Evolutionary conservation across 1,140 invertebrate genomes (phyloP).

Genomic region (Drosophila nikananu): DNA sequence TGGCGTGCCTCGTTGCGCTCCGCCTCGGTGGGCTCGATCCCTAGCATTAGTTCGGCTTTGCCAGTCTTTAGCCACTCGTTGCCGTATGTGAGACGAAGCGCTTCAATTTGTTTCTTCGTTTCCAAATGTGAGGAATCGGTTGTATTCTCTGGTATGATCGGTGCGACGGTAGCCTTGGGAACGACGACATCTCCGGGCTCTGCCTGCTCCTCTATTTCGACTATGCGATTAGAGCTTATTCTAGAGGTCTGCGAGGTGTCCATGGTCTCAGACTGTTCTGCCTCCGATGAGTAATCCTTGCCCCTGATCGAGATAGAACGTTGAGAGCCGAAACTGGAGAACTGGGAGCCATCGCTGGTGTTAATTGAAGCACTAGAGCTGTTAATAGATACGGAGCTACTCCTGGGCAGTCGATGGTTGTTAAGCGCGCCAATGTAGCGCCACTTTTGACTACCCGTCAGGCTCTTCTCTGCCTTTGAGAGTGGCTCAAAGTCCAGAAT

Average conservation of each 20-base stretch:
- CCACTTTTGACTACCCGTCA: conserved; percentile 83
- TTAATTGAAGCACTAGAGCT: conserved; percentile 49
- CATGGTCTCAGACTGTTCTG: conserved; percentile 25
- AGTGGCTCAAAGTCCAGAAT: conserved; percentile 87
- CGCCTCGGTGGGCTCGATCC: conserved; percentile 63
- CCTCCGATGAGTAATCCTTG: conserved; percentile 45
- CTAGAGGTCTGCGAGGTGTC: conserved; percentile 7
- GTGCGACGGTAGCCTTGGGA: not conserved
- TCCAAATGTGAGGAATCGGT: conserved; percentile 85
- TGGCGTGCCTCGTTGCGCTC: conserved; percentile 54
- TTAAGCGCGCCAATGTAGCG: conserved; percentile 43
- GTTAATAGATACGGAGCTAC: conserved; percentile 61
- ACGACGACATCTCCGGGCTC: not conserved
- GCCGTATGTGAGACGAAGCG: conserved; percentile 87
- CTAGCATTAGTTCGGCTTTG: conserved; percentile 87
- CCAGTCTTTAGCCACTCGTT: conserved; percentile 87
- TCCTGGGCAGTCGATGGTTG: conserved; percentile 43
- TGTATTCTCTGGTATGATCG: not conserved
- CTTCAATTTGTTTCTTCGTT: conserved; percentile 88
- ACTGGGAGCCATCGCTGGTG: conserved; percentile 57
- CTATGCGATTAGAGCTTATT: conserved; percentile 54
- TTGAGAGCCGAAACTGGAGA: conserved; percentile 74
- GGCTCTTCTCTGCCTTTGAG: conserved; percentile 86
- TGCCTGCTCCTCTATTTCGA: conserved; percentile 57
- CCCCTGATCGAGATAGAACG: conserved; percentile 52